Evolutionary conservation across 2,888 invertebrate genomes (phyloP).

Genomic region (Latrodectus hesperus): DNA sequence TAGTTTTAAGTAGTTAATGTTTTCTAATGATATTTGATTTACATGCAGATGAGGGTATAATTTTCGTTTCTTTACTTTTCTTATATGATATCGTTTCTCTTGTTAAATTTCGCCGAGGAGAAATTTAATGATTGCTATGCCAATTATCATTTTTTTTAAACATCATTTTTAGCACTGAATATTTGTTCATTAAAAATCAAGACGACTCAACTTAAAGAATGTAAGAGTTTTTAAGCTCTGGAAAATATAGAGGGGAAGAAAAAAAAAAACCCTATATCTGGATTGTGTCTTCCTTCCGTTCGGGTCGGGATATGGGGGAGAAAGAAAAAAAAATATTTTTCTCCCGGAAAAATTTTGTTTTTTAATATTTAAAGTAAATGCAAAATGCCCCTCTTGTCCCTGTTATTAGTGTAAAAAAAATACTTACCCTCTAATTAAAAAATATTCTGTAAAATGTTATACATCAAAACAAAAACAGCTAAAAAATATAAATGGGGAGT

Average conservation of each 20-base stretch:
- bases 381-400: constrained; percentile 40
- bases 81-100: not conserved
- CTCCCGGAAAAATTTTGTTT: not conserved
- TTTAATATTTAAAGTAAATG: constrained; percentile 44
- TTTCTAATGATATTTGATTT: not conserved
- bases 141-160: not conserved
- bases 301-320: not conserved
- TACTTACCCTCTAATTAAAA: constrained; percentile 52
- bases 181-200: not conserved
- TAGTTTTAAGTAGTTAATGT: not conserved
- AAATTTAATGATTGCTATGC: not conserved
- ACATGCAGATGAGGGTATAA: not conserved
- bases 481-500: constrained; percentile 19
- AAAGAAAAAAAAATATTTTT: not conserved
- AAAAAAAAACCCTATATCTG: not conserved
- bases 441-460: constrained; percentile 13
- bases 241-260: not conserved
- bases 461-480: constrained; percentile 15
- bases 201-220: too few species aligned
- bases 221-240: not conserved
- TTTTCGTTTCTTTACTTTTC: not conserved
- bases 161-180: not conserved
- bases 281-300: not conserved
- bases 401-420: constrained; percentile 1
- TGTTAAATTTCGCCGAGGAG: not conserved